These are phyloP conservation scores for Physeter macrocephalus DNA, from an alignment of 2,113 vertebrate genomes.

Conservation along the genomic window DNA sequence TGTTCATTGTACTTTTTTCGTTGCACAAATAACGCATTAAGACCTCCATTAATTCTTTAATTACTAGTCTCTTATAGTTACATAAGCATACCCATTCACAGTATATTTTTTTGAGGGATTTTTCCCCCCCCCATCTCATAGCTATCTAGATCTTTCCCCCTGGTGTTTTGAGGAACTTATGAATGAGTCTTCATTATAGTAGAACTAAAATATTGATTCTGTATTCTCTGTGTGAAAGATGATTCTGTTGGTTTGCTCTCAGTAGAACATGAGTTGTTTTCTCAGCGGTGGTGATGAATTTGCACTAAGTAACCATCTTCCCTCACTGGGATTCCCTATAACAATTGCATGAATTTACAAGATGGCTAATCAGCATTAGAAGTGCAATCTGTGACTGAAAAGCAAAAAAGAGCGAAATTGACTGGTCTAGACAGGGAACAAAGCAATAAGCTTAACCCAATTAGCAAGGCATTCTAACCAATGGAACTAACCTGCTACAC, in stretches of 20 bases:
- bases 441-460: not conserved
- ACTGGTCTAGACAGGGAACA: not conserved
- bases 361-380: not conserved
- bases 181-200: not conserved
- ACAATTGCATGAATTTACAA: not conserved
- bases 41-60: not conserved
- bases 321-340: not conserved
- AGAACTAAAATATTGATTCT: not conserved
- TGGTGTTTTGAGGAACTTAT: not conserved
- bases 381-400: not conserved
- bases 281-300: not conserved
- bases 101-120: not conserved
- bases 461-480: slow-evolving; percentile 14
- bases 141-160: not conserved
- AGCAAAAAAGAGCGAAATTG: not conserved
- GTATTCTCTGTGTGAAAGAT: not conserved
- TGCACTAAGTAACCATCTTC: not conserved
- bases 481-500: not conserved
- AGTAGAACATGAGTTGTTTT: not conserved
- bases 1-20: not conserved
- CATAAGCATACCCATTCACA: not conserved
- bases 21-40: not conserved
- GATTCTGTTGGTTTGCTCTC: not conserved
- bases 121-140: too few species aligned
- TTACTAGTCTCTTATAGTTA: not conserved